Percentiles rank a stretch among this genome's conserved stretches.
Conservation (phyloP, 2,113 vertebrate genomes). For the Centropus unirufus region DNA sequence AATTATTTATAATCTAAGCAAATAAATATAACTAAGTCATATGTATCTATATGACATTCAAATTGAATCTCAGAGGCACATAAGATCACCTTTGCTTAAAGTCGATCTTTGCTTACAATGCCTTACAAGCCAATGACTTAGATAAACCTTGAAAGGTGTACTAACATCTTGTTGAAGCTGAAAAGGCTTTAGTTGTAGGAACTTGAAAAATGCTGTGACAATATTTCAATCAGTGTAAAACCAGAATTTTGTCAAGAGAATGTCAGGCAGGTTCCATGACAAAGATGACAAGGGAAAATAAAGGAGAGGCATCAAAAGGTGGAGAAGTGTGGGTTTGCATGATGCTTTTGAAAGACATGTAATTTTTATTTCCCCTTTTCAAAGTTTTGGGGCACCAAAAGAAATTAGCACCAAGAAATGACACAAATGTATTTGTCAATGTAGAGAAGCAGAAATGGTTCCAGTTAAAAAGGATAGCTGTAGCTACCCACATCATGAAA, state of each 20-base stretch:
- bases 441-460: background rate
- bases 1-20: slow-evolving; percentile 54
- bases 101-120: background rate
- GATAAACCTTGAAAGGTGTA: slow-evolving; percentile 1
- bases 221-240: background rate
- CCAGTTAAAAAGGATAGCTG: background rate
- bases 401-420: background rate
- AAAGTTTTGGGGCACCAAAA: background rate
- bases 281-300: background rate
- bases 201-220: background rate
- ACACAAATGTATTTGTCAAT: background rate
- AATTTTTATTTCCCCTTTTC: background rate
- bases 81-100: slow-evolving; percentile 25
- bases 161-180: background rate
- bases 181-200: background rate
- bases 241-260: background rate
- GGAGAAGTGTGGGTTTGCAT: background rate
- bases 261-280: background rate
- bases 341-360: background rate
- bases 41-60: background rate
- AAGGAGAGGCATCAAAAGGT: background rate
- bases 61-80: background rate
- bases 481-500: background rate
- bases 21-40: slow-evolving; percentile 44
- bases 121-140: background rate